phyloP scores from a whole-genome alignment of 2,797 vertebrate genomes.

The Sternarchorhynchus goeldii region DNA sequence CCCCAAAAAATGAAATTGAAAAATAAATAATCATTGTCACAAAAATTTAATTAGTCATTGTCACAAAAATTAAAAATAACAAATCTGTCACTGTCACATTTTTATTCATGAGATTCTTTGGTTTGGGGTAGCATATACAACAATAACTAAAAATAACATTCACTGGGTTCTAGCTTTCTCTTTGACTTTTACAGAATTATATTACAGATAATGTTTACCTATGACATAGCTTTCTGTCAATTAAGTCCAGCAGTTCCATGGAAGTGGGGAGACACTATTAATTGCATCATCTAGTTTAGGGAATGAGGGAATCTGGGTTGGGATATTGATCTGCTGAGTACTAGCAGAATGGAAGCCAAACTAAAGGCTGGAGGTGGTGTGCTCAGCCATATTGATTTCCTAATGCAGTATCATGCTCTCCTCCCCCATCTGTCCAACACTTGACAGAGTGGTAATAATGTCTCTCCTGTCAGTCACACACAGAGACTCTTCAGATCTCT shows the following conservation, averaged over 20 bases:
- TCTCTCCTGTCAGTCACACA: constrained; percentile 4
- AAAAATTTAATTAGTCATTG: no score
- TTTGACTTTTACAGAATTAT: no score
- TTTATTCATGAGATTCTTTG: neutral
- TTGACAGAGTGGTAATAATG: constrained; percentile 8
- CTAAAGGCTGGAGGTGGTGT: constrained; percentile 1
- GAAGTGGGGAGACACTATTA: neutral
- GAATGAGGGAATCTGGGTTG: neutral
- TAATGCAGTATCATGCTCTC: constrained; percentile 26
- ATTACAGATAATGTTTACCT: neutral
- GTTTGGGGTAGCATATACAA: neutral
- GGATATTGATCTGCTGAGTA: neutral
- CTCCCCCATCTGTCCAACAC: constrained; percentile 36
- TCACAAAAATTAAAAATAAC: no score
- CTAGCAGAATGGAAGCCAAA: constrained; percentile 6
- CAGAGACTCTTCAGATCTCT: constrained; percentile 7
- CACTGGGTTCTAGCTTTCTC: neutral
- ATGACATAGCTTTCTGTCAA: neutral
- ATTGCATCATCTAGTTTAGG: neutral
- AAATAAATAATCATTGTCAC: no score
- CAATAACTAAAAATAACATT: neutral
- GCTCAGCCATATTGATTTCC: constrained; percentile 44
- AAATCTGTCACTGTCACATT: neutral
- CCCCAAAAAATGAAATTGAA: no score
- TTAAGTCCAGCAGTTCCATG: neutral